Percentiles rank a stretch among this genome's conserved stretches.
Conservation (phyloP, 2,113 vertebrate genomes). For the Pollachius pollachius region DNA sequence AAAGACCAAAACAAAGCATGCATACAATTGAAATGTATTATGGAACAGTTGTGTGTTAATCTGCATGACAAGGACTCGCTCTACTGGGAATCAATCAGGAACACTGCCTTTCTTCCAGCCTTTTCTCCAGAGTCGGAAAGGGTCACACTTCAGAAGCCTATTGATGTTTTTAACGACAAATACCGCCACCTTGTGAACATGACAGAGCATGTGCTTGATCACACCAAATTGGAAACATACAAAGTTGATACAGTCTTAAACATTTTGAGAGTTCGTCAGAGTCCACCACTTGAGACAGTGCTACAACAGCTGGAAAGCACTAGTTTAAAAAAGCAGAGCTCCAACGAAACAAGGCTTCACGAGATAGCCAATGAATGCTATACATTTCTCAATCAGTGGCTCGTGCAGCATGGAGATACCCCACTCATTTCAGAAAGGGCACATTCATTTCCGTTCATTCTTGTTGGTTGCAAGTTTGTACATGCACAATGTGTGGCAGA, state of each 20-base stretch:
- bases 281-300: slow-evolving; percentile 50
- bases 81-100: slow-evolving; percentile 59
- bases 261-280: slow-evolving; percentile 43
- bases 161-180: slow-evolving; percentile 52
- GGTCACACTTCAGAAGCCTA: slow-evolving; percentile 49
- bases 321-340: slow-evolving; percentile 25
- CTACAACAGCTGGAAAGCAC: slow-evolving; percentile 64
- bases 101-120: slow-evolving; percentile 75
- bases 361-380: slow-evolving; percentile 62
- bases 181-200: slow-evolving; percentile 62
- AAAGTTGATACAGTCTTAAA: slow-evolving; percentile 49
- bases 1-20: slow-evolving; percentile 53
- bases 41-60: slow-evolving; percentile 68
- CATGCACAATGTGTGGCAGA: slow-evolving; percentile 66
- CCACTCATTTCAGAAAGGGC: slow-evolving; percentile 41
- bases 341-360: slow-evolving; percentile 34
- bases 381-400: slow-evolving; percentile 51
- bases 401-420: slow-evolving; percentile 33
- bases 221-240: slow-evolving; percentile 41
- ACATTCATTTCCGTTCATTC: slow-evolving; percentile 73
- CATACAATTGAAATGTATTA: slow-evolving; percentile 58
- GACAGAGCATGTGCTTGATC: slow-evolving; percentile 59
- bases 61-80: slow-evolving; percentile 30
- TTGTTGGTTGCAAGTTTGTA: slow-evolving; percentile 70
- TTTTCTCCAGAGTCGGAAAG: slow-evolving; percentile 29